A percentile compares a stretch with the other conserved stretches of the same genome.
Conservation (phyloP, 2,113 vertebrate genomes). For the Athene noctua region DNA sequence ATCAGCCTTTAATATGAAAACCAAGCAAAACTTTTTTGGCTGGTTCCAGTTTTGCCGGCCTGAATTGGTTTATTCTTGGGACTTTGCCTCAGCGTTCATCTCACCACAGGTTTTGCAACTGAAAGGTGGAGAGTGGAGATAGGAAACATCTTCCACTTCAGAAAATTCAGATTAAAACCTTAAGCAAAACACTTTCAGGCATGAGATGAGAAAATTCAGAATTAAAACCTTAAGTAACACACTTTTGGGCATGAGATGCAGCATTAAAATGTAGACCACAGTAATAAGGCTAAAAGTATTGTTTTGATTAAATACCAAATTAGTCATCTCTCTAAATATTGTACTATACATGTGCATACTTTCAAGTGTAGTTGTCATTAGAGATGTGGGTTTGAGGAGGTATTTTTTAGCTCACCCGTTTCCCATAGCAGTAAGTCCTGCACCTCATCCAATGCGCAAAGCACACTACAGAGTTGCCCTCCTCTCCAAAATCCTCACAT, state of each 20-base stretch:
- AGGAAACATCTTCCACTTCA: neutral
- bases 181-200: neutral
- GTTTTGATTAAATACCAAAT: neutral
- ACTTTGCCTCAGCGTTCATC: neutral
- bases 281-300: neutral
- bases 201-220: neutral
- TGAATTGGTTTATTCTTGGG: neutral
- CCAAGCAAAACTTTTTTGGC: neutral
- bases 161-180: neutral
- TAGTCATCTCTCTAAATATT: neutral
- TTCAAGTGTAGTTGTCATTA: neutral
- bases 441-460: neutral
- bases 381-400: neutral
- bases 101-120: neutral
- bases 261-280: neutral
- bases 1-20: neutral
- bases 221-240: neutral
- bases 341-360: neutral
- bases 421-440: neutral
- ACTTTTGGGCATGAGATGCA: neutral
- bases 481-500: neutral
- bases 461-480: neutral
- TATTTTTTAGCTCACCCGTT: neutral
- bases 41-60: neutral
- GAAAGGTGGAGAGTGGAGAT: neutral